Evolutionary conservation across 2,797 vertebrate genomes (phyloP), one percentile per base, ranked within the genome.

Genomic region (Delichon dasypus): DNA sequence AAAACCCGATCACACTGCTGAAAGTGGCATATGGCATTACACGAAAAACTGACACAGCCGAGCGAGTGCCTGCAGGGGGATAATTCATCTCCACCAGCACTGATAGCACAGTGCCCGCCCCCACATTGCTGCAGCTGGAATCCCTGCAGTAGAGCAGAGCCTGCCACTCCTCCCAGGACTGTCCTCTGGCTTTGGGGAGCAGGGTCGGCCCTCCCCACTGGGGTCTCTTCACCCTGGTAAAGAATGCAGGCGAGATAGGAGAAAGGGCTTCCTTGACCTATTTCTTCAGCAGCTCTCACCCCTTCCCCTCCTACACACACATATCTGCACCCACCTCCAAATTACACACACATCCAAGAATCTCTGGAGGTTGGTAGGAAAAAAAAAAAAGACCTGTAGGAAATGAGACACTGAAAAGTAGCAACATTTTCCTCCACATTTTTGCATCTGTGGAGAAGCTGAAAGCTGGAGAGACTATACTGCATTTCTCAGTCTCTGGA

Each of bases 291-390:
- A 90, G 66, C 82, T 81, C 80, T 92, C 55, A 58, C 42, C 66
- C 83, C 78, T 64, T 53, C 21, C 30, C 70, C 91, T 94, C 92
- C 94, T 58, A 90, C 94, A 66, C 40, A 42, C 29, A 58, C 23
- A 66, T 90, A 95, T 94, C 94, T 93, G 68, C 93, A 82, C 76
- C 88, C 90, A 93, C 85, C 90, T 79, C 82, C 85, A 66, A 85
- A 92, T 92, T 94, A 96, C 89, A 83, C 55, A 81, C 1, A 76
- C 76, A 82, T 66, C 44, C 82, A 94, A 95, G 87, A 97, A 97
- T 96, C 79, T 92, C 83, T 64, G 80, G 76, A 84, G 80, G 79
- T 5, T 78, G 82, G n/a, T 9, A 5, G 48, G 5, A 77, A 68
- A 66, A 76, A 53, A 65, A 80, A 72, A 66, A 76, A 53, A 65